These are phyloP conservation scores for Leptinotarsa juncta DNA, from an alignment of 2,888 invertebrate genomes.

Conservation along the genomic window DNA sequence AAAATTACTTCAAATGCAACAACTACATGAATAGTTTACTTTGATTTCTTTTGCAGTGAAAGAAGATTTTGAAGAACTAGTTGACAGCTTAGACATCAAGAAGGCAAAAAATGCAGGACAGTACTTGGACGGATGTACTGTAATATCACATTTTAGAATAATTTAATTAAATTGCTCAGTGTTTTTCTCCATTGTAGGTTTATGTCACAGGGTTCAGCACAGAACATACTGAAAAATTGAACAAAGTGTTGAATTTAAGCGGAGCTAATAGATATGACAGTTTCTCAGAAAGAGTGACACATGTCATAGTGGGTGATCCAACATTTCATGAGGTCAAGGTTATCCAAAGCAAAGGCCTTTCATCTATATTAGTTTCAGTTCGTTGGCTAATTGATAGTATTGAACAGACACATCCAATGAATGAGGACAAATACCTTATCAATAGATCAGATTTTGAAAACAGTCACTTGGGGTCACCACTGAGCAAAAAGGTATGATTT, in stretches of 20 bases:
- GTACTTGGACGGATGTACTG: constrained; percentile 89
- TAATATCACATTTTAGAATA: constrained; percentile 25
- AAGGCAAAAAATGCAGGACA: constrained; percentile 79
- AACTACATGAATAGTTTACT: background rate
- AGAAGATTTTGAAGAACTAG: constrained; percentile 49
- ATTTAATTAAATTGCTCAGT: background rate
- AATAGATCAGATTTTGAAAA: constrained; percentile 38
- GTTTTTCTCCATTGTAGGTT: constrained; percentile 66
- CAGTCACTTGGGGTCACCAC: constrained; percentile 66
- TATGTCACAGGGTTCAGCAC: constrained; percentile 76
- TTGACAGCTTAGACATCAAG: constrained; percentile 71
- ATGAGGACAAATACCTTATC: constrained; percentile 67
- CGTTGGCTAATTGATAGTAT: constrained; percentile 85
- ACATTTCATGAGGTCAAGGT: constrained; percentile 66
- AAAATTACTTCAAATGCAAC: background rate
- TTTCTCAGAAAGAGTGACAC: constrained; percentile 82
- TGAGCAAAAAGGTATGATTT: constrained; percentile 70
- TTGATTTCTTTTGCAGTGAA: constrained; percentile 29
- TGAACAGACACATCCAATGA: constrained; percentile 70
- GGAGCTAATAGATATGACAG: constrained; percentile 87
- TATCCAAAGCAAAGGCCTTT: constrained; percentile 50
- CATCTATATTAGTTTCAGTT: constrained; percentile 71
- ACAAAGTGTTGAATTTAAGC: constrained; percentile 77
- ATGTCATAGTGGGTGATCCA: constrained; percentile 79
- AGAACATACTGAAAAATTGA: constrained; percentile 75